Percentiles rank a stretch among this genome's conserved stretches.
These are phyloP conservation scores for Melanotaenia nigrans DNA, from an alignment of 2,797 vertebrate genomes.

Conservation along the genomic window DNA sequence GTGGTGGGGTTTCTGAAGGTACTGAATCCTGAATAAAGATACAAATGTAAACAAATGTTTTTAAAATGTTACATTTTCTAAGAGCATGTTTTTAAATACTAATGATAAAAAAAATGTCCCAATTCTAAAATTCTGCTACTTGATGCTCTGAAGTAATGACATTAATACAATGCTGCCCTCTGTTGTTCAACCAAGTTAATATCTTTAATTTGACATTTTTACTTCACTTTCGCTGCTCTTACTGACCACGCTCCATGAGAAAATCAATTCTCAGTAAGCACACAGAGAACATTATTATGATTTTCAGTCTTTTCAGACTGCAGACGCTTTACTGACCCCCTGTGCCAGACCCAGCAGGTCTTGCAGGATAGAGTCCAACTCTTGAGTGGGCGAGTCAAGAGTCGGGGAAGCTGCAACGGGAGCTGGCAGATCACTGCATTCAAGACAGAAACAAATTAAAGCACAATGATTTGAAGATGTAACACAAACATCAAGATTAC, in stretches of 20 bases:
- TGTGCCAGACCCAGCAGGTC: slow-evolving; percentile 73
- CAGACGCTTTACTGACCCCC: slow-evolving; percentile 60
- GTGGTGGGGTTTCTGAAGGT: slow-evolving; percentile 48
- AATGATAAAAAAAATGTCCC: not conserved
- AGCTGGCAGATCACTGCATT: slow-evolving; percentile 69
- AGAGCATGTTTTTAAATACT: not conserved
- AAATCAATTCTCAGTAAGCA: not conserved
- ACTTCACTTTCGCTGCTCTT: not conserved
- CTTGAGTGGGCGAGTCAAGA: slow-evolving; percentile 69
- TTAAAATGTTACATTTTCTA: too few species aligned
- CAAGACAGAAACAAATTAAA: slow-evolving; percentile 20
- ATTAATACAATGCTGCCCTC: slow-evolving; percentile 71
- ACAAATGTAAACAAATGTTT: not conserved
- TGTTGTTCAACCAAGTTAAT: slow-evolving; percentile 56
- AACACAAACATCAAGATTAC: not conserved
- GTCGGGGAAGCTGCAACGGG: slow-evolving; percentile 53
- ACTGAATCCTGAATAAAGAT: slow-evolving; percentile 40
- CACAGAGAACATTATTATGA: not conserved
- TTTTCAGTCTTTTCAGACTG: not conserved
- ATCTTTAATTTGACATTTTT: slow-evolving; percentile 1
- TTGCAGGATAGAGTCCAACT: slow-evolving; percentile 81
- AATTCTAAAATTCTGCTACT: not conserved
- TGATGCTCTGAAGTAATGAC: not conserved
- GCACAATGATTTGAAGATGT: not conserved
- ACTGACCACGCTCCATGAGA: not conserved